Evolutionary conservation across 2,888 invertebrate genomes (phyloP).

Genomic region (Pheosia tremula): DNA sequence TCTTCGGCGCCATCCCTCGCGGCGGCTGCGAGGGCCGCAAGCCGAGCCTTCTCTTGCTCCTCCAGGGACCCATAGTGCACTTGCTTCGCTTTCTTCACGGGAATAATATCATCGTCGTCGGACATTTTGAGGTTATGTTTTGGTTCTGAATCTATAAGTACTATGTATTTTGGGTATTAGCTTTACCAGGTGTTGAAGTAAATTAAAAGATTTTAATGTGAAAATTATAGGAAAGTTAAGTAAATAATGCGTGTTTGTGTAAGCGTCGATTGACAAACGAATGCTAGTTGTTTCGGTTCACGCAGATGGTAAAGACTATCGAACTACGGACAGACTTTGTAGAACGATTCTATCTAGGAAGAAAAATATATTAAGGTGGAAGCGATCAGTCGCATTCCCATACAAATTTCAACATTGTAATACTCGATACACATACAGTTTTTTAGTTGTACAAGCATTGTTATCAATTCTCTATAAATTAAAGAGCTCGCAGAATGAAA

Average conservation of each 20-base stretch:
- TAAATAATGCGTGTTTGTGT: not conserved
- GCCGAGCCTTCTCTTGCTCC: conserved; percentile 90
- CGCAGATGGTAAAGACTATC: not conserved
- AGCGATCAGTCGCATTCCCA: too few relatives aligned
- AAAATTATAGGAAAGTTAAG: not conserved
- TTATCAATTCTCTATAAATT: too few relatives aligned
- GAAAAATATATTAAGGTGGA: too few relatives aligned
- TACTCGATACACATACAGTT: too few relatives aligned
- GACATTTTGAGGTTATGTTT: conserved; percentile 86
- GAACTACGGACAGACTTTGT: too few relatives aligned
- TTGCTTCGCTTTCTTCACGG: conserved; percentile 89
- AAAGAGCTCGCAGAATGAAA: too few relatives aligned
- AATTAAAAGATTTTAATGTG: not conserved
- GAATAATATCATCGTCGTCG: conserved; percentile 92
- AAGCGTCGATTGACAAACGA: not conserved
- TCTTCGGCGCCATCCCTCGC: conserved; percentile 86
- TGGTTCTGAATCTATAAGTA: conserved; percentile 8
- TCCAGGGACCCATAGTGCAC: conserved; percentile 96
- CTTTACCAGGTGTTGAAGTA: not conserved
- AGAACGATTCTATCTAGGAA: too few relatives aligned
- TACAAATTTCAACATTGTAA: too few relatives aligned
- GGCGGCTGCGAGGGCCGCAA: conserved; percentile 83
- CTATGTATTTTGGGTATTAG: not conserved
- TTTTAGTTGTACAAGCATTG: too few relatives aligned
- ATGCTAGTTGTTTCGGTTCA: conserved; percentile 1